Evolutionary conservation across 2,113 vertebrate species (phyloP).

Genomic region (Brachyistius frenatus): DNA sequence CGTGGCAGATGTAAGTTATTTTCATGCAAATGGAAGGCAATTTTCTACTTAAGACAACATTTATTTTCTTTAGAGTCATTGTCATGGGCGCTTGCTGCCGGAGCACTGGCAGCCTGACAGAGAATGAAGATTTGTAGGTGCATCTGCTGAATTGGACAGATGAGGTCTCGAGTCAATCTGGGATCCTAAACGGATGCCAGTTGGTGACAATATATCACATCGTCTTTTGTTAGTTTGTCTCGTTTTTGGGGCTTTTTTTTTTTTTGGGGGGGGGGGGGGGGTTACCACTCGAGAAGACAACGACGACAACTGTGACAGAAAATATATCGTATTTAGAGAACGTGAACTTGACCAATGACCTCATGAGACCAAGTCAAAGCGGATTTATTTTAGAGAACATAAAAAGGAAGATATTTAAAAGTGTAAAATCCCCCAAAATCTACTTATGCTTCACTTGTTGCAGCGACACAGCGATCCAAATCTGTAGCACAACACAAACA

Average conservation of each 20-base stretch:
- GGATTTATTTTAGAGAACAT: not conserved
- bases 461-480: conserved; percentile 11
- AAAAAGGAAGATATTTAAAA: not conserved
- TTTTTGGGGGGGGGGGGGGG: not conserved
- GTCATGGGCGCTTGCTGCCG: conserved; percentile 58
- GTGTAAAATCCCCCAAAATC: not conserved
- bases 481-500: not conserved
- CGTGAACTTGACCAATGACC: not conserved
- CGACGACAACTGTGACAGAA: not conserved
- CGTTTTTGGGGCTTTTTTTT: not conserved
- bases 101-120: conserved; percentile 55
- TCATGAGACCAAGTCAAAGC: not conserved
- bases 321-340: not conserved
- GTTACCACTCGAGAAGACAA: not conserved
- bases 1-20: conserved; percentile 82
- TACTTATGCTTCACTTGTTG: conserved; percentile 65
- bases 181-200: conserved; percentile 50
- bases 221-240: not conserved
- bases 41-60: conserved; percentile 81
- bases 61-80: conserved; percentile 80
- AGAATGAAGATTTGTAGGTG: conserved; percentile 79
- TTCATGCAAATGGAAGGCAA: conserved; percentile 83
- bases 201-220: conserved; percentile 32
- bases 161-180: conserved; percentile 52
- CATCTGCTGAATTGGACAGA: conserved; percentile 78